Conservation (phyloP, 2,888 invertebrate species). For the Spisula subtruncata region DNA sequence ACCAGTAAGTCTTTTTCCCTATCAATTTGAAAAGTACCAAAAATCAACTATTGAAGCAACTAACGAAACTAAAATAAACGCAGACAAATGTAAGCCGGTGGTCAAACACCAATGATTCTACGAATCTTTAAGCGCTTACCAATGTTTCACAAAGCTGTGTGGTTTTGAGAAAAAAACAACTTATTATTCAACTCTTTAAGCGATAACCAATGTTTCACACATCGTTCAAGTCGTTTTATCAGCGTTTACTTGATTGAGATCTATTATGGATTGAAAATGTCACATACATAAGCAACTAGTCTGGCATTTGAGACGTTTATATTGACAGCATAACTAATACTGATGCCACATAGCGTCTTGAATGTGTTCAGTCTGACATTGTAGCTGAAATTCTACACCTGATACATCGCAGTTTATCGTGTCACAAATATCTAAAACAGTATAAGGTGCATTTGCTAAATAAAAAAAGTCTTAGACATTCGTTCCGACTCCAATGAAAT, state of each 20-base stretch:
- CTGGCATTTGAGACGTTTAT: neutral
- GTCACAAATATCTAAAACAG: neutral
- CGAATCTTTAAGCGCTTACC: no score
- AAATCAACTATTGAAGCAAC: no score
- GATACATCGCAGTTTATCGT: constrained; percentile 14
- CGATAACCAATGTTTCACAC: neutral
- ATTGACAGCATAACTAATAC: neutral
- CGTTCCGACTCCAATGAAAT: no score
- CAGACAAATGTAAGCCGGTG: neutral
- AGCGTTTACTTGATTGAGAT: constrained; percentile 3
- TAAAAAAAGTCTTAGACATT: no score
- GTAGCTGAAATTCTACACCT: neutral
- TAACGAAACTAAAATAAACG: neutral
- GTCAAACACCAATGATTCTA: no score
- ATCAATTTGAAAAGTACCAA: no score
- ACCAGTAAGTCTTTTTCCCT: no score
- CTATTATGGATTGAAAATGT: constrained; percentile 7
- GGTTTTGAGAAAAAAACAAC: no score
- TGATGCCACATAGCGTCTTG: neutral
- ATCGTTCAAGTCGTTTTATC: neutral
- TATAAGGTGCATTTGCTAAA: no score
- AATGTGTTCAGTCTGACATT: neutral
- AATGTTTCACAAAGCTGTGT: neutral
- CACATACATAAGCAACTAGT: neutral
- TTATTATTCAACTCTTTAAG: neutral